Conservation (phyloP, 2,888 invertebrate species). For the Cyclophora albipunctata region DNA sequence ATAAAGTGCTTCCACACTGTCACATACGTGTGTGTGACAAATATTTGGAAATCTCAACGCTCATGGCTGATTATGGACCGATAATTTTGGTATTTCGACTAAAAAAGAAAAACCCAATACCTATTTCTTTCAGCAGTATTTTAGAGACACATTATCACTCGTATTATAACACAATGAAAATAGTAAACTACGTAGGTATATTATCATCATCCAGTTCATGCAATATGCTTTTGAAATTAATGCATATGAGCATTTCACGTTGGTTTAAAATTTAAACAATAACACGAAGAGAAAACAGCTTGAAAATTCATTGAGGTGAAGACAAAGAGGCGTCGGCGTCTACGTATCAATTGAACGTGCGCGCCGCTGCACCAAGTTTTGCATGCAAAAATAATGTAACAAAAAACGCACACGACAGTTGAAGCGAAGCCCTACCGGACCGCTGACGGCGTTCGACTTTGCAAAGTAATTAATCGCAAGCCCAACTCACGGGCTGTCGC, state of each 20-base stretch:
- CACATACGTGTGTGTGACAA: constrained; percentile 1
- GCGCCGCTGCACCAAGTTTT: constrained; percentile 19
- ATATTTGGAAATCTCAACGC: background rate
- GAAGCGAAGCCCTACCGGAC: constrained; percentile 54
- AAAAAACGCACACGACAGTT: constrained; percentile 50
- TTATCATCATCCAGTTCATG: no score
- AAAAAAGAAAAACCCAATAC: no score
- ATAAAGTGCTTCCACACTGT: constrained; percentile 13
- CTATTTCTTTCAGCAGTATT: no score
- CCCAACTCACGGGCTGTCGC: constrained; percentile 49
- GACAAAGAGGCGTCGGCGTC: constrained; percentile 12
- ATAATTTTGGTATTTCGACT: background rate
- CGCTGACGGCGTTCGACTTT: constrained; percentile 43
- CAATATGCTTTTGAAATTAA: no score
- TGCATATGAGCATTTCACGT: no score
- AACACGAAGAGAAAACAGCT: background rate
- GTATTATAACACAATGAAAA: no score
- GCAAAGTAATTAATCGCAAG: constrained; percentile 66
- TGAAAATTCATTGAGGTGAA: background rate
- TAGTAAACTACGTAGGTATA: no score
- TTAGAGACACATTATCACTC: no score
- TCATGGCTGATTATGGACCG: background rate
- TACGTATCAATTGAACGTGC: constrained; percentile 29
- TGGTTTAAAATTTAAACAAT: no score
- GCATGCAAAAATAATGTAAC: constrained; percentile 46